These are phyloP conservation scores for Drosophila nigromelanica DNA, from an alignment of 1,140 invertebrate species.

Conservation along the genomic window DNA sequence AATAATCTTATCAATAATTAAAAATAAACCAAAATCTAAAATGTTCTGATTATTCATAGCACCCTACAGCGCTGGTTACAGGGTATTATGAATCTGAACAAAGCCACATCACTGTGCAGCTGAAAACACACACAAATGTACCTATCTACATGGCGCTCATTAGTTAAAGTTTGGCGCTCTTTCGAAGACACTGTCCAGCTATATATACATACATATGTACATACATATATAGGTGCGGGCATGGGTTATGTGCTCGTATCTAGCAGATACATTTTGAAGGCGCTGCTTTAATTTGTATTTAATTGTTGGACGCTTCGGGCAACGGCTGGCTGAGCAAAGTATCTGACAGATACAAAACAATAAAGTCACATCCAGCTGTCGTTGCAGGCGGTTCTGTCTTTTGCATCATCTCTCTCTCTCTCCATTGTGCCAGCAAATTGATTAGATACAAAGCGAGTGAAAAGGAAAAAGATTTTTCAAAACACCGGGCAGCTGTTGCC, in stretches of 20 bases:
- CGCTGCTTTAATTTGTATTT: slow-evolving; percentile 39
- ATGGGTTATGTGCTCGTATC: background rate
- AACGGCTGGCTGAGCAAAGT: slow-evolving; percentile 7
- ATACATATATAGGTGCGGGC: background rate
- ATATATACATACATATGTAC: background rate
- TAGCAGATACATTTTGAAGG: slow-evolving; percentile 16
- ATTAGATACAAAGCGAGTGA: slow-evolving; percentile 29
- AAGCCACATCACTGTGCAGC: slow-evolving; percentile 13
- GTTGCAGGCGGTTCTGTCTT: slow-evolving; percentile 9
- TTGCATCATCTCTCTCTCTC: background rate
- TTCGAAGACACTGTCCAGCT: background rate
- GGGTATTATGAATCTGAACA: background rate
- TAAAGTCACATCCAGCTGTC: slow-evolving; percentile 40
- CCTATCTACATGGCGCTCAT: slow-evolving; percentile 1
- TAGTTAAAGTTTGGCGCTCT: slow-evolving; percentile 12
- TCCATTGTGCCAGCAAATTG: slow-evolving; percentile 35
- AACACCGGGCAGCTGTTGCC: slow-evolving; percentile 29
- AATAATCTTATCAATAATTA: too few relatives aligned
- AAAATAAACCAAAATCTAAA: too few relatives aligned
- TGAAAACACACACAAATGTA: slow-evolving; percentile 3
- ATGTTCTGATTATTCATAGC: too few relatives aligned
- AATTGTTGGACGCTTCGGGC: slow-evolving; percentile 18
- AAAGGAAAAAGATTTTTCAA: slow-evolving; percentile 12
- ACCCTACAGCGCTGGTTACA: background rate
- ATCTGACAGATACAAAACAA: slow-evolving; percentile 35